Evolutionary conservation across 2,113 vertebrate species (phyloP), one percentile per base, ranked within the genome.

Genomic region (Gopherus flavomarginatus): DNA sequence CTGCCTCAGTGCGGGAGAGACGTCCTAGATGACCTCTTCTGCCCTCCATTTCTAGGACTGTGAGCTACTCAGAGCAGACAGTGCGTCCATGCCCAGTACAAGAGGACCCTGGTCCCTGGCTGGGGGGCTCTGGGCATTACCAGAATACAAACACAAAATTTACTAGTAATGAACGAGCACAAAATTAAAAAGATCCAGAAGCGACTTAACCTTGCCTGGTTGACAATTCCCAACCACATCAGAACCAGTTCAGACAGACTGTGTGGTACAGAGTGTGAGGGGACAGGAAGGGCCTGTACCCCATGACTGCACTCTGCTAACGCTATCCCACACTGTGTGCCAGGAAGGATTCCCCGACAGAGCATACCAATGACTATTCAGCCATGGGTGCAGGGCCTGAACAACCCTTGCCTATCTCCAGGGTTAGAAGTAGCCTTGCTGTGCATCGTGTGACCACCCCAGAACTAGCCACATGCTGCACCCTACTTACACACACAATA

Each of bases 61-160:
- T 24, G 24, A 59, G 57, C 80, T 91, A 52, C 87, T 7, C 87
- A 27, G 83, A 75, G 82, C 72, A 86, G 82, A 90, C 8, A 95
- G 47, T 78, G 85, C 31, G 77, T 42, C 89, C 78, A 81, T 86
- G 57, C 17, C 9, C 1, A 50, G 82, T 79, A 7, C 93, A 87
- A 79, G 52, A 8, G 94, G 93, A 90, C 87, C 80, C 91, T 83
- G 72, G 72, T 52, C 62, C 87, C 65, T 11, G 90, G 81, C 81
- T 90, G 57, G 85, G 84, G 84, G 54, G 14, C 90, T 38, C 26
- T 3, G 54, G 54, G 82, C 92, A 89, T 47, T 8, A 11, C 52
- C 0, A 27, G 11, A 26, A 85, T 12, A 75, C 86, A 77, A 17
- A 65, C 62, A 62, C 29, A n/a, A 35, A 9, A 65, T 35, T 19